Base-by-base conservation (phyloP, 2,888 invertebrate species). In the Poecilus cupreus region DNA sequence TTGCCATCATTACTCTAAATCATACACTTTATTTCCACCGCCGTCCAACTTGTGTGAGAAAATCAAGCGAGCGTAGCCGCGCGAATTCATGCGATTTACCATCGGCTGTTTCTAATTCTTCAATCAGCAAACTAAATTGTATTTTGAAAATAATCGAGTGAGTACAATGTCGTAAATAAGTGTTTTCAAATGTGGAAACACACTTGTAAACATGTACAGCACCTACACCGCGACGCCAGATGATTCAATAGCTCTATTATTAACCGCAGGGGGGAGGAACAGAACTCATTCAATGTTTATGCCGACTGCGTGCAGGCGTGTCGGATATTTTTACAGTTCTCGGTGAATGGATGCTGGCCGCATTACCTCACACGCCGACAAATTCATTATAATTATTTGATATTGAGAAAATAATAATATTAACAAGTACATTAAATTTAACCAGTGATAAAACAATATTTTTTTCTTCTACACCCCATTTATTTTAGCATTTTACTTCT, bases 211-310 rank as follows among this genome's bases (percentile, higher is more conserved):
- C 60, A 60, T 26, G 13, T 60, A n/a, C 8, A n/a, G 11, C 60
- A 60, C 60, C 60, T 60, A 60, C 60, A 51, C 51, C 20, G 51
- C 13, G 4, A 0, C 43, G 43, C 43, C 43, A 24, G 60, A 60
- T 60, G 60, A 60, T 60, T 60, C 60, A 60, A 60, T 60, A 13
- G 60, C 60, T 24, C 60, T 60, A 60, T 60, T 60, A 60, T 60
- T 60, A 60, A 24, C 11, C 22, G 60, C 5, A 60, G 60, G 60
- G 60, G 60, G 11, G 13, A 22, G 60, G 13, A 60, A n/a, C 26
- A 26, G 26, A 60, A n/a, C 60, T 26, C 60, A 60, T 60, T 60
- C 60, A 60, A 26, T 60, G 60, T 60, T 60, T 60, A 60, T 60
- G 43, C n/a, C 26, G 24, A 13, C 26, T 51, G 60, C 24, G 60